Conservation (phyloP, 2,113 vertebrate genomes). For the Mohoua ochrocephala region DNA sequence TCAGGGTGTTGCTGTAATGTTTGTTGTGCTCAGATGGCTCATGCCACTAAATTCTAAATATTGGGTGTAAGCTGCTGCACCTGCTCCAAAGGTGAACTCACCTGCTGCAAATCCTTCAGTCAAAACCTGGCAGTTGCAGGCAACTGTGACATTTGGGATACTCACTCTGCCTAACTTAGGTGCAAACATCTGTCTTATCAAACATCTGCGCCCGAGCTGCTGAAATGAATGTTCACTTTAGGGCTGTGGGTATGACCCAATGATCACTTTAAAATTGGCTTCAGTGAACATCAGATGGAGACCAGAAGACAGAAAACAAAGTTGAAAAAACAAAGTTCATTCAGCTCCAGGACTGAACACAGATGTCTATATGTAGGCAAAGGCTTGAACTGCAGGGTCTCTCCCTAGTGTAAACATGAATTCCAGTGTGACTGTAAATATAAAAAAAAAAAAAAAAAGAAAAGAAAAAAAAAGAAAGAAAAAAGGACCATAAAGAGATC, state of each 20-base stretch:
- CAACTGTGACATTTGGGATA: neutral
- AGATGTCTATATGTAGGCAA: neutral
- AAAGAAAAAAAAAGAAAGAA: neutral
- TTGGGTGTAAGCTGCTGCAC: neutral
- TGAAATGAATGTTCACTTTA: neutral
- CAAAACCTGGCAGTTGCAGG: neutral
- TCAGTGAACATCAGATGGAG: neutral
- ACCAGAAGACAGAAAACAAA: neutral
- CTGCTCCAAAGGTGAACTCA: neutral
- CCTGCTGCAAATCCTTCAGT: neutral
- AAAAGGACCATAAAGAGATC: neutral
- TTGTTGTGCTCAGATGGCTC: neutral
- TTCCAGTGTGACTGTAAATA: neutral
- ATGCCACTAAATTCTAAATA: neutral
- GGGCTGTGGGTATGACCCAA: neutral
- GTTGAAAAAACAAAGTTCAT: neutral
- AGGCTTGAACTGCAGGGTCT: neutral
- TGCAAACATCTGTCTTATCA: neutral
- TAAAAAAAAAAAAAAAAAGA: neutral
- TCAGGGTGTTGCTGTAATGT: neutral
- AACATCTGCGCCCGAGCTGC: fast-evolving
- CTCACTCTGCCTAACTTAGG: neutral
- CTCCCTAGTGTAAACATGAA: neutral
- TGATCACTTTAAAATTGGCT: neutral
- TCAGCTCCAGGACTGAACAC: neutral